These are phyloP conservation scores for Aphidoletes aphidimyza DNA, from an alignment of 2,888 invertebrate species.

Conservation along the genomic window DNA sequence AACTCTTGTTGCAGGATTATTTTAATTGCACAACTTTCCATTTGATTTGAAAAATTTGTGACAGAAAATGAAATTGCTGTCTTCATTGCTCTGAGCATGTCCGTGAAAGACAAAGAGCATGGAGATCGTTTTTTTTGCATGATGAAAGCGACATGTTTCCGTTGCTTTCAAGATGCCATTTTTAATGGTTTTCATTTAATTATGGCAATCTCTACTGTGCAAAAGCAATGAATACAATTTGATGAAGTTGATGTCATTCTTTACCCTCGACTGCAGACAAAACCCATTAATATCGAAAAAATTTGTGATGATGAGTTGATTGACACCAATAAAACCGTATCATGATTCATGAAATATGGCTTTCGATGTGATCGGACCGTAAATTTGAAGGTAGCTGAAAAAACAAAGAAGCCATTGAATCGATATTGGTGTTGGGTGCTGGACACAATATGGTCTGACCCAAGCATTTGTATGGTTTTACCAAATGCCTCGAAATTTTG, in stretches of 20 bases:
- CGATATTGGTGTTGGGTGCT: background rate
- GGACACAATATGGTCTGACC: background rate
- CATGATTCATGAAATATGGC: too few relatives aligned
- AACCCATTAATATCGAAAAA: background rate
- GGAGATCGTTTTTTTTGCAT: background rate
- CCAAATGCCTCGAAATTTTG: background rate
- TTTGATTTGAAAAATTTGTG: background rate
- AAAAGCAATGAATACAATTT: too few relatives aligned
- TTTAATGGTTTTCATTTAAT: background rate
- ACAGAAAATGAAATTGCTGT: background rate
- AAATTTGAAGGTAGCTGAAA: background rate
- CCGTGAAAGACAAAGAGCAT: background rate
- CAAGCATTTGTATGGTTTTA: background rate
- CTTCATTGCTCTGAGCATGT: too few relatives aligned
- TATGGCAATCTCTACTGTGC: background rate
- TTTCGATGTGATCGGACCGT: background rate
- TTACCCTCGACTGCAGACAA: background rate
- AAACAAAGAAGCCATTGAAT: conserved; percentile 28
- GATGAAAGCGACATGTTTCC: background rate
- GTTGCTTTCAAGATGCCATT: background rate
- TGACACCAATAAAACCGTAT: background rate
- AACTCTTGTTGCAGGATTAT: background rate
- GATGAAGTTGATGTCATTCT: background rate
- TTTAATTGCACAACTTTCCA: conserved; percentile 12
- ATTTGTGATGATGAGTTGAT: background rate